Evolutionary conservation across 2,113 vertebrate genomes (phyloP).

Genomic region (Myrmecobius fasciatus): DNA sequence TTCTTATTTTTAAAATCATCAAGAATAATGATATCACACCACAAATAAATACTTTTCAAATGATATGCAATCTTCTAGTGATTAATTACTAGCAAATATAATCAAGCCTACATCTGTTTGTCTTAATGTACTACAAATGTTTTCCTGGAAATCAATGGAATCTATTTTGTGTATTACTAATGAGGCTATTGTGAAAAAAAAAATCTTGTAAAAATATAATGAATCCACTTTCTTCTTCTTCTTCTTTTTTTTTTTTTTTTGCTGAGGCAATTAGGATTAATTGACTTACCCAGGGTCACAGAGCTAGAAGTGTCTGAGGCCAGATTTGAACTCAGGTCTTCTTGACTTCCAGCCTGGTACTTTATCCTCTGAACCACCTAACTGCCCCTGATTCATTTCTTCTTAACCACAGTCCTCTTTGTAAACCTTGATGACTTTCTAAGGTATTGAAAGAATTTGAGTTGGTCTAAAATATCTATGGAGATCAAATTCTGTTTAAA

Average conservation of each 20-base stretch:
- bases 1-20: constrained; percentile 20
- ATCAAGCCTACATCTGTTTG: neutral
- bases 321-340: no score
- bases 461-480: neutral
- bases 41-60: constrained; percentile 11
- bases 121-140: constrained; percentile 21
- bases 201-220: constrained; percentile 10
- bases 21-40: constrained; percentile 47
- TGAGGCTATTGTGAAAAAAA: neutral
- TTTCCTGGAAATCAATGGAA: neutral
- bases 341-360: no score
- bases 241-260: no score
- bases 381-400: no score
- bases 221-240: constrained; percentile 4
- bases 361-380: no score
- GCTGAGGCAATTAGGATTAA: no score
- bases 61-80: constrained; percentile 33
- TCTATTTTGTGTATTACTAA: constrained; percentile 17
- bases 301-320: no score
- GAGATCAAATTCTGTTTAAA: constrained; percentile 3
- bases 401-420: neutral
- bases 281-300: no score
- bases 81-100: constrained; percentile 54
- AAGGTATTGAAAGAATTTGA: neutral
- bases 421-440: neutral